Evolutionary conservation across 30 jellyfish, hydroid and myxozoan species (phyloP).

Genomic region (Aurelia aurita complex sp. Pacific): DNA sequence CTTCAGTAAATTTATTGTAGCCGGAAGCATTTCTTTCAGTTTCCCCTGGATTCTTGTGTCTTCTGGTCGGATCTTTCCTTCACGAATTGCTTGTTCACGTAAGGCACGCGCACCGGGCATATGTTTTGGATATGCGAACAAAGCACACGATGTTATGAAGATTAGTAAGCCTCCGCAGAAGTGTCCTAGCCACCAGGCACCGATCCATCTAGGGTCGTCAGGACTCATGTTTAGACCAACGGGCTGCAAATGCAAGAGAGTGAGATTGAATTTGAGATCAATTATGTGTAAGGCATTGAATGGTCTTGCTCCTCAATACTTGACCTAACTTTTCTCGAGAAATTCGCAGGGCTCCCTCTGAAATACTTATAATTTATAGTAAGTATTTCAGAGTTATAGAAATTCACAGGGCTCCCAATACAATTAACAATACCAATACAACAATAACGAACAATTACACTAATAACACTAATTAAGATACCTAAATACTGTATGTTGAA

Average conservation of each 20-base stretch:
- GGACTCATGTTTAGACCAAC: slow-evolving; percentile 92
- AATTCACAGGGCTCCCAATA: too few relatives aligned
- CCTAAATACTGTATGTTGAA: too few relatives aligned
- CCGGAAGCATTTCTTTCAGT: slow-evolving; percentile 90
- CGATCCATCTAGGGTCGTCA: slow-evolving; percentile 98
- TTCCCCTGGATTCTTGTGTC: slow-evolving; percentile 92
- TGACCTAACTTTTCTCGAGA: too few relatives aligned
- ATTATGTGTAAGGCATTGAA: neutral
- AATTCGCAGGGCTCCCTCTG: too few relatives aligned
- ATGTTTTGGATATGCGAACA: slow-evolving; percentile 94
- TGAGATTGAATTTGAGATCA: neutral
- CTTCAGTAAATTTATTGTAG: slow-evolving; percentile 83
- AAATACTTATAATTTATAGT: too few relatives aligned
- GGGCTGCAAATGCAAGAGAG: slow-evolving; percentile 63
- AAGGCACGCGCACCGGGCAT: slow-evolving; percentile 98
- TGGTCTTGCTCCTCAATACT: too few relatives aligned
- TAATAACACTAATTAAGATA: too few relatives aligned
- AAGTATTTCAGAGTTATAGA: too few relatives aligned
- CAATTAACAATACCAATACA: too few relatives aligned
- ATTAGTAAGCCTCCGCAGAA: slow-evolving; percentile 93
- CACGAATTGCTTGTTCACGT: slow-evolving; percentile 86
- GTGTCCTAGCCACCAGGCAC: slow-evolving; percentile 99
- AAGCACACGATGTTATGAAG: slow-evolving; percentile 89
- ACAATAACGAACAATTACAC: too few relatives aligned
- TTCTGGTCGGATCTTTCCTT: slow-evolving; percentile 96